A percentile compares a stretch with the other conserved stretches of the same genome.
These are phyloP conservation scores for Cheiracanthium punctorium DNA, from an alignment of 2,888 invertebrate species.

Conservation along the genomic window DNA sequence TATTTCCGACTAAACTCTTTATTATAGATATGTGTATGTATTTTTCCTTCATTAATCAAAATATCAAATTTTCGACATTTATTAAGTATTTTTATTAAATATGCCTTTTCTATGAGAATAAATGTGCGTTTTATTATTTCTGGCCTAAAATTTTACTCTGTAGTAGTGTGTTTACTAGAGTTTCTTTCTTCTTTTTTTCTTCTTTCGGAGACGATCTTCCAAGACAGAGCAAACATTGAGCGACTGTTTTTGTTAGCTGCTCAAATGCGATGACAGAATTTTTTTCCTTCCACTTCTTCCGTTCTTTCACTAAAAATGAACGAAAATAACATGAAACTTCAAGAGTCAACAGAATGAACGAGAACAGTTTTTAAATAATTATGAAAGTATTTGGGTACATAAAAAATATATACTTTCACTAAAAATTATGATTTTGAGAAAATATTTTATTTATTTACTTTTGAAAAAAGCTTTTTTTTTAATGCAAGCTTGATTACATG, in stretches of 20 bases:
- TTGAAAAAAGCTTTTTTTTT: too few relatives aligned
- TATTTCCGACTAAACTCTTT: too few relatives aligned
- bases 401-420: not conserved
- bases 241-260: not conserved
- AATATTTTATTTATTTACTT: too few relatives aligned
- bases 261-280: not conserved
- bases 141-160: not conserved
- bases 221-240: not conserved
- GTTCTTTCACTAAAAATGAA: not conserved
- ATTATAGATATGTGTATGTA: too few relatives aligned
- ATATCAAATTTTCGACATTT: too few relatives aligned
- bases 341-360: not conserved
- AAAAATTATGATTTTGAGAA: slow-evolving; percentile 38
- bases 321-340: not conserved
- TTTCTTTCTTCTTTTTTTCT: not conserved
- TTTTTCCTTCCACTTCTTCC: not conserved
- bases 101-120: not conserved
- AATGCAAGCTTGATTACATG: too few relatives aligned
- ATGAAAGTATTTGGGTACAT: slow-evolving; percentile 6
- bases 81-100: not conserved
- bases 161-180: not conserved
- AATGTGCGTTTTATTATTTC: not conserved
- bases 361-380: slow-evolving; percentile 15
- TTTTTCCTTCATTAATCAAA: too few relatives aligned
- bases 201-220: not conserved